Base-by-base conservation (phyloP, 2,113 vertebrate species). In the Clinocottus analis region DNA sequence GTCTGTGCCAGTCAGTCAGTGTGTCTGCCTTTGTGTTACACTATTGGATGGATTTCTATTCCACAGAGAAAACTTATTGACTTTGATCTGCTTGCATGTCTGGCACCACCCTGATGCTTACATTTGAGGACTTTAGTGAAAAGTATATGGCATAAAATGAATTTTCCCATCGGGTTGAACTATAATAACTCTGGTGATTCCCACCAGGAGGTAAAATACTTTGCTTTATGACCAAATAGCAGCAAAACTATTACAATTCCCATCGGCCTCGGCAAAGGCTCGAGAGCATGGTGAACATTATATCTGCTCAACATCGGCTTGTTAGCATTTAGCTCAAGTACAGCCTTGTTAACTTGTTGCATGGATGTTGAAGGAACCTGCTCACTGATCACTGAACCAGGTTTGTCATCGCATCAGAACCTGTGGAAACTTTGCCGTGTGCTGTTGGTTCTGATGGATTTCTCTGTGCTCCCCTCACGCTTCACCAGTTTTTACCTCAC, bases 351-450 rank as follows among this genome's bases (percentile, higher is more conserved):
- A 11, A 41, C 53, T 21, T 16, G 29, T 37, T 7, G 33, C 76
- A 53, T 55, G 43, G 17, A 17, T 39, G 11, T 27, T 68, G 1
- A 9, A 49, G 21, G 14, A 12, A 43, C 17, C 17, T 63, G 29
- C 81, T 77, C 29, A 49, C 63, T 47, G 31, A 82, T 9, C 2
- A 49, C 65, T 68, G 41, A 72, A 60, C 27, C 43, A 27, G 39
- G 33, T 72, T 29, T 79, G 55, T 23, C 39, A 59, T 27, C 3
- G 35, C 4, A 29, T 45, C 25, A 11, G 10, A 25, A 1, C 43
- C 17, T 69, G 29, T 71, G 53, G 19, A 72, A 43, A 19, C 62
- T 62, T 21, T 75, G 27, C 58, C 77, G 49, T 71, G 23, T 77
- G 27, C 58, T 80, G 49, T 75, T 66, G 21, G 19, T 25, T 16